phyloP scores from a whole-genome alignment of 1,140 invertebrate genomes.

The Pentalonia nigronervosa region DNA sequence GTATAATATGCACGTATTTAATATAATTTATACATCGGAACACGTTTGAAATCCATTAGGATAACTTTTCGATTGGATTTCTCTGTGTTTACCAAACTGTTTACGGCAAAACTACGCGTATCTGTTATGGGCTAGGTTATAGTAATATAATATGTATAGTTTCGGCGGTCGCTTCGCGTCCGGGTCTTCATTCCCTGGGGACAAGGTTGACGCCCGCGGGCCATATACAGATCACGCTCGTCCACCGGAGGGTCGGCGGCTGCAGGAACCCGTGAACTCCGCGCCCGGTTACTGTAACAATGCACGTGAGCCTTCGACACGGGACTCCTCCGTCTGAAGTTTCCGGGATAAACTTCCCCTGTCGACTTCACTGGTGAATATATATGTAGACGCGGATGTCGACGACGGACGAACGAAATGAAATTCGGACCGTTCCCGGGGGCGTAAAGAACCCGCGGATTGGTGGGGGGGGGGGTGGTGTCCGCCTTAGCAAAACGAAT shows the following conservation, averaged over 20 bases:
- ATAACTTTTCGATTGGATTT: conserved; percentile 34
- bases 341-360: not conserved
- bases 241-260: not conserved
- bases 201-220: not conserved
- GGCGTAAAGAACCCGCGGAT: too few species aligned
- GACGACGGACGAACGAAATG: not conserved
- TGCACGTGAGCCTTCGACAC: not conserved
- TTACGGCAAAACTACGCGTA: not conserved
- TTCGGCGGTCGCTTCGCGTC: not conserved
- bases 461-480: too few species aligned
- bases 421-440: not conserved
- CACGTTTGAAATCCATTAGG: conserved; percentile 32
- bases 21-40: too few species aligned
- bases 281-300: not conserved
- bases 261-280: not conserved
- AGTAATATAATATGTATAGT: conserved; percentile 19
- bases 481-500: not conserved
- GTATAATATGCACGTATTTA: not conserved
- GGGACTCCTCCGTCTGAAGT: not conserved
- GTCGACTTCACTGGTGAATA: not conserved
- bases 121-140: not conserved
- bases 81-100: not conserved
- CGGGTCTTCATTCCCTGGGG: too few species aligned
- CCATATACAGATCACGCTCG: not conserved
- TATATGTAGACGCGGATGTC: too few species aligned